Evolutionary conservation across 2,888 invertebrate species (phyloP), one percentile per base, ranked within the genome.

Genomic region (Lampropteryx suffumata): DNA sequence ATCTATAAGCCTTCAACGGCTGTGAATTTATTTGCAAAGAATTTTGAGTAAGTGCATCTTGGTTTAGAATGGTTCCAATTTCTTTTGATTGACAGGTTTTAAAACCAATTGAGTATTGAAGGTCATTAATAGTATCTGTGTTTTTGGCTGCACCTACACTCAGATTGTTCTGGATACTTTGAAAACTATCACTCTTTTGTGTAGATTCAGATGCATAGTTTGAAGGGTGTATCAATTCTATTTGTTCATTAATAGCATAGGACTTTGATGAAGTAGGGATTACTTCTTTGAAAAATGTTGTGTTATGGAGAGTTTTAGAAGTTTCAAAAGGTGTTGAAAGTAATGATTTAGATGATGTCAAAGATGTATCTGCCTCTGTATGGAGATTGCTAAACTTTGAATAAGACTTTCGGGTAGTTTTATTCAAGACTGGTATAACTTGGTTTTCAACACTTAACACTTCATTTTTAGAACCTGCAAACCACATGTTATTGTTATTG

Each of bases 401-500:
- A 17, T n/a, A 17, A 4, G 14, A 11, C 14, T 21, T 47, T 12
- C n/a, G 21, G n/a, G n/a, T 33, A 17, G n/a, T 13, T 24, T 33
- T 37, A 37, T 32, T 33, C 10, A 35, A 11, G 8, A 21, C n/a
- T 12, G 45, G 29, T 34, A 26, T 24, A 28, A 26, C 49, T 28
- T 45, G 41, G 5, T 11, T 26, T 28, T 21, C 14, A 40, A 12
- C 6, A 28, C 24, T 39, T 24, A 24, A 13, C 12, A 35, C 24
- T 30, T 43, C 28, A 28, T 43, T 39, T 6, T 46, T 27, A 14
- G 45, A 13, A 8, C 45, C 52, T 55, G 45, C 12, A 3, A 17
- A 17, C n/a, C n/a, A n/a, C n/a, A n/a, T n/a, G n/a, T n/a, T n/a
- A n/a, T n/a, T n/a, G n/a, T n/a, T n/a, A n/a, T n/a, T n/a, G n/a